Base-by-base conservation (phyloP, 2,888 invertebrate species). In the Chrysolina oricalcia region DNA sequence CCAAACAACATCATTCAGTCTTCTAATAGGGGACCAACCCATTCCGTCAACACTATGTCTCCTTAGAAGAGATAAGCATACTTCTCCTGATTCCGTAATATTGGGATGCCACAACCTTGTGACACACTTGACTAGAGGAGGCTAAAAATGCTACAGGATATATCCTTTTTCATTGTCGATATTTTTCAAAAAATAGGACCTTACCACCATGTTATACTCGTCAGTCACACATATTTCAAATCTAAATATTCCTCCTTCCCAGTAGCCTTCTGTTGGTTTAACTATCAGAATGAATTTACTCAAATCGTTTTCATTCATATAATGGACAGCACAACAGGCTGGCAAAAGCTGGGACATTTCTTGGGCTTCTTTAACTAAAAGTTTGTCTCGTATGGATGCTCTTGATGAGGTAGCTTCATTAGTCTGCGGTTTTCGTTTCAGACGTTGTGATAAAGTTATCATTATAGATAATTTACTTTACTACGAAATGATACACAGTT, bases 31-130 rank as follows among this genome's bases (percentile, higher is more conserved):
- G 11, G 97, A 97, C 98, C 98, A 98, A 48, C 98, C 97, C 77
- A 88, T 84, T 41, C 96, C 97, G 89, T 98, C 98, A 81, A 98
- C 94, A 71, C 97, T 97, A 83, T 95, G 97, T 88, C 96, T 95
- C 75, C 98, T 90, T 74, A 98, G 90, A 69, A 98, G 90, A 59
- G 97, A 98, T 50, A 98, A 90, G 88, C 98, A 98, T 27, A 98
- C 96, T 84, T 97, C 96, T 17, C 98, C 98, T 72, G 83, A 85
- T 85, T 97, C 96, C 84, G 94, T 97, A 80, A 98, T 98, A 88
- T 98, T 98, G 9, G 98, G 98, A 90, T 98, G 98, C 97, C 98
- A 98, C 64, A 98, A 89, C 86, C 94, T 93, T n/a, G 98, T 98
- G 77, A 93, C 87, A 88, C 98, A 98, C 88, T 94, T 96, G 5